Evolutionary conservation across 1,140 invertebrate species (phyloP).

Genomic region (Chelonus insularis): DNA sequence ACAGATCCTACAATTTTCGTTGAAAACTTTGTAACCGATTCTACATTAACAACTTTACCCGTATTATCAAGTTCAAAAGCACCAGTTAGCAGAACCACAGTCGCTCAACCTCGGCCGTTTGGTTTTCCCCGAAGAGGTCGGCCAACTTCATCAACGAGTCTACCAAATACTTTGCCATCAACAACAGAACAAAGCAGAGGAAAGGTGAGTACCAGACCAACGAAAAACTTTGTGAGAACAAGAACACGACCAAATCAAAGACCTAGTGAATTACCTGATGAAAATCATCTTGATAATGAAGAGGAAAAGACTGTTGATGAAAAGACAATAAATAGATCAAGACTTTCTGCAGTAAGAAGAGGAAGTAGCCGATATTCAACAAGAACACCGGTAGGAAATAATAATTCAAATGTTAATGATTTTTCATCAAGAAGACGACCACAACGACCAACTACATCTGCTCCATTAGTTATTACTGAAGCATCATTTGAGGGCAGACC

Average conservation of each 20-base stretch:
- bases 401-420: not conserved
- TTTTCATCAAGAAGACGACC: not conserved
- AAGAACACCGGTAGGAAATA: constrained; percentile 21
- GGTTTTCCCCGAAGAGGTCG: constrained; percentile 56
- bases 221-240: constrained; percentile 51
- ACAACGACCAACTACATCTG: too few relatives aligned
- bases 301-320: not conserved
- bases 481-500: not conserved
- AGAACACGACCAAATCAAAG: constrained; percentile 36
- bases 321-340: constrained; percentile 34
- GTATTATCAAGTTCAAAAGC: constrained; percentile 36
- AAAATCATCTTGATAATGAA: constrained; percentile 20
- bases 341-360: constrained; percentile 35
- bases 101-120: constrained; percentile 63
- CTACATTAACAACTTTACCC: constrained; percentile 43
- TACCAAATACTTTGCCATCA: constrained; percentile 41
- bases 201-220: constrained; percentile 56
- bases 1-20: constrained; percentile 36
- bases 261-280: constrained; percentile 28
- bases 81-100: constrained; percentile 47
- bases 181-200: constrained; percentile 42
- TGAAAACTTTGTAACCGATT: constrained; percentile 50
- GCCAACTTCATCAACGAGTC: constrained; percentile 45
- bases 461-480: not conserved
- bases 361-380: constrained; percentile 46